Conservation (phyloP, 2,888 invertebrate genomes). For the Cantharis rufa region DNA sequence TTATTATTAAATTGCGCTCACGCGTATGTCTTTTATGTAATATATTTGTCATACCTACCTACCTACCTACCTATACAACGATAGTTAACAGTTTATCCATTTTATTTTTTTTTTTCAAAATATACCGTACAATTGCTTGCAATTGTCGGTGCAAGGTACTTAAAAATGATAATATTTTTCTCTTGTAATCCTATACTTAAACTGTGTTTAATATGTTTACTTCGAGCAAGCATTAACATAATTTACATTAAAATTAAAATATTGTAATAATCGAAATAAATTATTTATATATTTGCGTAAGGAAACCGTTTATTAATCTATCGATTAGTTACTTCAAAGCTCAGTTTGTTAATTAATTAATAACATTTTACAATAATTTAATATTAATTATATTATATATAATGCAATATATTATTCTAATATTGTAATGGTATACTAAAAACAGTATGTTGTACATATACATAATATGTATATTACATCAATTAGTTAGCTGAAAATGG, state of each 20-base stretch:
- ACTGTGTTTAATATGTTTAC: not conserved
- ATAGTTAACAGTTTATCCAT: not conserved
- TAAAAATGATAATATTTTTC: not conserved
- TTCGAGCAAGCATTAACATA: not conserved
- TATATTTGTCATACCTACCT: not conserved
- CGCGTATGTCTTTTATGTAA: slow-evolving; percentile 34
- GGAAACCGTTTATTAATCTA: not conserved
- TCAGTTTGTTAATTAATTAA: not conserved
- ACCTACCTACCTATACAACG: not conserved
- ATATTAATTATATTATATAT: not conserved
- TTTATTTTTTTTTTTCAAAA: not conserved
- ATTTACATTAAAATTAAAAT: not conserved
- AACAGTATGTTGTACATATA: not conserved
- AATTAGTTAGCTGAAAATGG: too few relatives aligned
- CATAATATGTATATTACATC: too few relatives aligned
- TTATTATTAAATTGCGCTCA: slow-evolving; percentile 43
- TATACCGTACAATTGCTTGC: not conserved
- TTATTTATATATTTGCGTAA: not conserved
- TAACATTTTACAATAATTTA: not conserved
- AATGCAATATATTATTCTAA: not conserved
- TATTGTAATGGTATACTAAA: not conserved
- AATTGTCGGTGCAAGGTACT: not conserved
- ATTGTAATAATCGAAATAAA: not conserved
- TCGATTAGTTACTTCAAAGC: not conserved
- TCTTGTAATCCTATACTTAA: not conserved